phyloP scores from a whole-genome alignment of 2,888 invertebrate genomes.

The Empis livida region DNA sequence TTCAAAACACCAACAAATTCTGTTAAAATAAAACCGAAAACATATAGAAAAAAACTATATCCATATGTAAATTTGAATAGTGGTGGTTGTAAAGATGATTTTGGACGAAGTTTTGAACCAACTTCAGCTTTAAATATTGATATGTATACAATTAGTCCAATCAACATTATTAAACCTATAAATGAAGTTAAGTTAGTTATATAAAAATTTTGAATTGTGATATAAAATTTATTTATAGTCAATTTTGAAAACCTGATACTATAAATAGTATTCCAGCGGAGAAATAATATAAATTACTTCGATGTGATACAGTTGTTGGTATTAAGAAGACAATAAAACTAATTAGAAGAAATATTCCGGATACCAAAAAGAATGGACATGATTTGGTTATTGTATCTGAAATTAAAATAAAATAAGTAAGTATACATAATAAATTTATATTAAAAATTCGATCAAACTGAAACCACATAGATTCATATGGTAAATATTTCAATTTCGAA shows the following conservation, averaged over 20 bases:
- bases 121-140: conserved; percentile 85
- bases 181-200: conserved; percentile 6
- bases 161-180: conserved; percentile 75
- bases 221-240: background rate
- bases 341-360: conserved; percentile 60
- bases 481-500: no score
- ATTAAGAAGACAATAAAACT: conserved; percentile 71
- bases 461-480: no score
- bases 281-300: conserved; percentile 67
- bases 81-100: conserved; percentile 63
- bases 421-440: no score
- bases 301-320: conserved; percentile 61
- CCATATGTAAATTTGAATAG: conserved; percentile 78
- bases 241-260: conserved; percentile 57
- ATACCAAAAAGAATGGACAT: conserved; percentile 65
- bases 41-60: conserved; percentile 74
- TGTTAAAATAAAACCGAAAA: conserved; percentile 70
- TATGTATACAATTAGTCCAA: conserved; percentile 86
- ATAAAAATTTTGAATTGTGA: background rate
- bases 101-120: conserved; percentile 70
- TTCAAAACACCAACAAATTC: conserved; percentile 78
- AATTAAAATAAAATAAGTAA: conserved; percentile 22
- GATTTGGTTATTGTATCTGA: conserved; percentile 80
- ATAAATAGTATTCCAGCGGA: conserved; percentile 78
- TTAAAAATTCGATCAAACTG: no score